Percentiles rank a stretch among this genome's conserved stretches.
Evolutionary conservation across 2,888 invertebrate species (phyloP).

Genomic region (Labia minor): DNA sequence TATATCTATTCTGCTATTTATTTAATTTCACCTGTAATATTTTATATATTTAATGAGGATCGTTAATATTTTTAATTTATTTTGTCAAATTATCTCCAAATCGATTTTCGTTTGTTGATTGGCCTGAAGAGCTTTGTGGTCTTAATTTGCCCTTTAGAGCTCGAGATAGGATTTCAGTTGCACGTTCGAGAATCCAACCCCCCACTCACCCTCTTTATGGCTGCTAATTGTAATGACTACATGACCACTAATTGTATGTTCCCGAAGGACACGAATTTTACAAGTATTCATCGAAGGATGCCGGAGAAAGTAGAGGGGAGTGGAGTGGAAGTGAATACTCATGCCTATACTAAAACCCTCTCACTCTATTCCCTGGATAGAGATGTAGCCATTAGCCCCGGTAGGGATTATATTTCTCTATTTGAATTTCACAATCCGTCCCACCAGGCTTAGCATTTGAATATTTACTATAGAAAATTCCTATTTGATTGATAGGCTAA

Average conservation of each 20-base stretch:
- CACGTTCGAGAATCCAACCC: neutral
- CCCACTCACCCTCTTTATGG: neutral
- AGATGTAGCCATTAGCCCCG: neutral
- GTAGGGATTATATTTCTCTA: neutral
- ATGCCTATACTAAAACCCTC: neutral
- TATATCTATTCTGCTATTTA: no score
- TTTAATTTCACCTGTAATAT: no score
- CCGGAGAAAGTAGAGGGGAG: no score
- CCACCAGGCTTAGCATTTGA: no score
- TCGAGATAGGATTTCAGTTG: neutral
- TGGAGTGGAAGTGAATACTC: no score
- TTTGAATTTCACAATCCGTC: neutral
- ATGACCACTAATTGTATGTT: constrained; percentile 8
- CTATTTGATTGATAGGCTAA: no score
- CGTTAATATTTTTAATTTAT: no score
- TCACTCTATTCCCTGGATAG: neutral
- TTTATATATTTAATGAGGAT: no score
- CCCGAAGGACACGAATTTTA: constrained; percentile 7
- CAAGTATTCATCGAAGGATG: neutral
- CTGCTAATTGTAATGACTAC: neutral
- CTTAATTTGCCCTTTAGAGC: neutral
- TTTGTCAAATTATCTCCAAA: no score
- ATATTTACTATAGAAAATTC: no score
- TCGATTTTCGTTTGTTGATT: neutral
- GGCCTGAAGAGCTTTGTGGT: neutral